Conservation (phyloP, 1,140 invertebrate genomes). For the Dendrolimus kikuchii region DNA sequence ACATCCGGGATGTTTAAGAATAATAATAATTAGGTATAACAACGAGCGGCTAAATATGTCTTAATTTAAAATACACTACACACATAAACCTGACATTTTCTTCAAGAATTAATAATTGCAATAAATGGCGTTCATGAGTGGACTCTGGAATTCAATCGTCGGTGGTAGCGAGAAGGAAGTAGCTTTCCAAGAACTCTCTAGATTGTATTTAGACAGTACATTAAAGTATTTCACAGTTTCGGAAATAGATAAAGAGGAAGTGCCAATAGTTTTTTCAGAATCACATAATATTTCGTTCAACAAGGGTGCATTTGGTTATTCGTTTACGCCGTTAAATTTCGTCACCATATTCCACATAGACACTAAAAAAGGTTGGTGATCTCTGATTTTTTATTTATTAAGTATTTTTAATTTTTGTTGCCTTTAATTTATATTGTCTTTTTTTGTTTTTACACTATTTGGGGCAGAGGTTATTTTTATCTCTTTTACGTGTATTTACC, state of each 20-base stretch:
- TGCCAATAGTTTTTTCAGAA: constrained; percentile 74
- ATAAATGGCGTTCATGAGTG: constrained; percentile 67
- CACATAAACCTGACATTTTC: constrained; percentile 18
- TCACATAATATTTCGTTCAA: constrained; percentile 66
- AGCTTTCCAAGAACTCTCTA: constrained; percentile 60
- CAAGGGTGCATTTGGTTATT: constrained; percentile 55
- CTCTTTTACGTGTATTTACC: too few species aligned
- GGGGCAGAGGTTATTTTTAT: too few species aligned
- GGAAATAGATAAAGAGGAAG: constrained; percentile 75
- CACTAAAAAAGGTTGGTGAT: constrained; percentile 76
- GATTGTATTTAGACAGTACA: constrained; percentile 72
- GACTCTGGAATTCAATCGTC: constrained; percentile 62
- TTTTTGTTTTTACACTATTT: too few species aligned
- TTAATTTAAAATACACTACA: constrained; percentile 18
- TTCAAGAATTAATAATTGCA: constrained; percentile 23
- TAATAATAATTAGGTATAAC: too few species aligned
- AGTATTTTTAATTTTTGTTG: too few species aligned
- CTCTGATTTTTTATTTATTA: neutral
- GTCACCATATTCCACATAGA: constrained; percentile 76
- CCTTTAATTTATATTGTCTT: too few species aligned
- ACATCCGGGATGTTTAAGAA: too few species aligned
- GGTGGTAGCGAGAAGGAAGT: constrained; percentile 50
- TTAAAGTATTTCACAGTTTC: constrained; percentile 80
- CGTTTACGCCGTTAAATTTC: constrained; percentile 75
- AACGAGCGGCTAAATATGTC: constrained; percentile 3